Base-by-base conservation (phyloP, 2,797 vertebrate species). In the Sitta carolinensis region DNA sequence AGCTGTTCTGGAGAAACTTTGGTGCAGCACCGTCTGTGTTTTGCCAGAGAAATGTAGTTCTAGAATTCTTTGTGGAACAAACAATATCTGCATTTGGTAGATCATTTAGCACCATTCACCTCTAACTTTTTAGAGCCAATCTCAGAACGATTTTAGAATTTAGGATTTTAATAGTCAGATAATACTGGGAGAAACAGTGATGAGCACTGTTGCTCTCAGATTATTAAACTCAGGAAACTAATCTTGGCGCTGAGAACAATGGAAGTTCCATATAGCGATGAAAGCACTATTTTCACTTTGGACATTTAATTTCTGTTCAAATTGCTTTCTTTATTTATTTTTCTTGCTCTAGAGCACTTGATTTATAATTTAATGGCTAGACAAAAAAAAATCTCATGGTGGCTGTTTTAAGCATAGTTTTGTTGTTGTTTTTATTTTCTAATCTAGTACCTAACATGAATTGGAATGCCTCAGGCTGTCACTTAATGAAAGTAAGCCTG, bases 11-110 rank as follows among this genome's bases (percentile, higher is more conserved):
- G 8, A 52, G 87, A 47, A 69, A 10, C 13, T 86, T 86, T 47
- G 6, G 3, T 62, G 14, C 67, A 20, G 22, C 19, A 43, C 17
- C 1, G 0, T 50, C 51, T 0, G 0, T 69, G 30, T 19, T 25
- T 72, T 88, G 42, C 32, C 21, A 38, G 21, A 25, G 6, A 70
- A 78, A 26, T 38, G 5, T 16, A 67, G 11, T 34, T 47, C 38
- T 73, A 40, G 12, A 58, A 47, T 58, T 54, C 16, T 78, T 68
- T 58, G 27, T 30, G 51, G 19, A 66, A 92, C 45, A 89, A 89
- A 57, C 2, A 45, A n/a, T 61, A 51, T 27, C 38, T 81, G 15
- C 3, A 36, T 67, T 91, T 78, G 3, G 17, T 48, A 48, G 10
- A 43, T 59, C 6, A 40, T 26, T 89, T 84, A 81, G 52, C 2